These are phyloP conservation scores for Lophochroa leadbeateri DNA, from an alignment of 2,113 vertebrate genomes.

Conservation along the genomic window DNA sequence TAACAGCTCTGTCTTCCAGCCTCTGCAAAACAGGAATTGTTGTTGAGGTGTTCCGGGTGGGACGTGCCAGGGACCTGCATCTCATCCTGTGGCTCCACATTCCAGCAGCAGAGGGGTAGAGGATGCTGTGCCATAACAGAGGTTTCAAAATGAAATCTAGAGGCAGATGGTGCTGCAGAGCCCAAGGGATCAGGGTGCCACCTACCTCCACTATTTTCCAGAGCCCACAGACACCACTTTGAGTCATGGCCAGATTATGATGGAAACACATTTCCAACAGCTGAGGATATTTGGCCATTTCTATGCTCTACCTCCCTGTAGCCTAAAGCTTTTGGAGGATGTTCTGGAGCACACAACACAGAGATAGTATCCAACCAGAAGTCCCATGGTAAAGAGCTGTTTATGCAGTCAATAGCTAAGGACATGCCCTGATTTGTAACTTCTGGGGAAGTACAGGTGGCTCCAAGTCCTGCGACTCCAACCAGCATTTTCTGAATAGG, in stretches of 20 bases:
- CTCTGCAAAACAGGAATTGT: background rate
- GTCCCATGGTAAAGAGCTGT: background rate
- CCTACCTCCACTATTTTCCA: background rate
- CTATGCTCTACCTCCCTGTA: background rate
- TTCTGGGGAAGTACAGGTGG: background rate
- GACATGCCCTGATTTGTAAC: background rate
- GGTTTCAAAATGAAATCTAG: background rate
- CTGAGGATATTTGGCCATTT: background rate
- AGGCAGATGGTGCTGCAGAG: background rate
- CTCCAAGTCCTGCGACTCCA: background rate
- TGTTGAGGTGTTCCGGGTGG: background rate
- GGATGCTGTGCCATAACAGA: background rate
- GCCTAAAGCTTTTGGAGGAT: background rate
- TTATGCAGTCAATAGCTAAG: background rate
- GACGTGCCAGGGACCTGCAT: background rate
- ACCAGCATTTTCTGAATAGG: background rate
- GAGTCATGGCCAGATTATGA: background rate
- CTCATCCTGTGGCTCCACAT: accelerated
- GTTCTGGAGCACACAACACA: background rate
- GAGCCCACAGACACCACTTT: background rate
- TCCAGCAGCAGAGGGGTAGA: background rate
- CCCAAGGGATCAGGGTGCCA: background rate
- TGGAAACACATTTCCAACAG: background rate
- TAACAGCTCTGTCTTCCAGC: background rate
- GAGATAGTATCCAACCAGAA: background rate